Evolutionary conservation across 2,113 vertebrate species (phyloP).

Genomic region (Helogale parvula): DNA sequence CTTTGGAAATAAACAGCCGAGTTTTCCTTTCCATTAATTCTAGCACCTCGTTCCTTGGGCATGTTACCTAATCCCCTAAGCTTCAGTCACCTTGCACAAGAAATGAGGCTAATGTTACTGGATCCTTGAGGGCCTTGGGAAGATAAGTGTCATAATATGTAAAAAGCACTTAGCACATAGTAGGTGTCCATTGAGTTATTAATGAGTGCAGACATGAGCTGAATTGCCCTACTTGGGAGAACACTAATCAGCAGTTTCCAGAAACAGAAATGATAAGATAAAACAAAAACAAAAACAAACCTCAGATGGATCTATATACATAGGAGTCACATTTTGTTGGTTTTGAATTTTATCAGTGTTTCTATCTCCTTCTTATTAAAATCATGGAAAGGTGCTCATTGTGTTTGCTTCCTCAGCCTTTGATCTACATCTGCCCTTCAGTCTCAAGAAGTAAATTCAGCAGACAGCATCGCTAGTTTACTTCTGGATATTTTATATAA

Average conservation of each 20-base stretch:
- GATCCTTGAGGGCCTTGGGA: not conserved
- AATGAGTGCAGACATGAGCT: not conserved
- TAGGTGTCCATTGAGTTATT: not conserved
- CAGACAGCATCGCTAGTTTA: not conserved
- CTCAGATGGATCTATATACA: not conserved
- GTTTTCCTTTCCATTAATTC: not conserved
- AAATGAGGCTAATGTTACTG: not conserved
- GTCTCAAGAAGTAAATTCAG: not conserved
- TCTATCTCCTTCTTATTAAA: not conserved
- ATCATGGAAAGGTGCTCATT: not conserved
- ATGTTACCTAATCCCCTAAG: not conserved
- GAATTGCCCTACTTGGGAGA: constrained; percentile 19
- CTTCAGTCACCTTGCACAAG: not conserved
- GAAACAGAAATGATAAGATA: not conserved
- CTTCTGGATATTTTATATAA: not conserved
- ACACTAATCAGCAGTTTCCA: not conserved
- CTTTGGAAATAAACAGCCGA: not conserved
- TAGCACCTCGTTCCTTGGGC: not conserved
- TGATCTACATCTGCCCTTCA: not conserved
- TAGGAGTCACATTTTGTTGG: not conserved
- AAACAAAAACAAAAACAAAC: not conserved
- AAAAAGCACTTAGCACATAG: constrained; percentile 11
- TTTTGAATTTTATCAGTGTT: not conserved
- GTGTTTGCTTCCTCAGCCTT: not conserved
- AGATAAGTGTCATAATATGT: not conserved